phyloP scores from a whole-genome alignment of 2,888 invertebrate species.

The Fabriciana adippe region DNA sequence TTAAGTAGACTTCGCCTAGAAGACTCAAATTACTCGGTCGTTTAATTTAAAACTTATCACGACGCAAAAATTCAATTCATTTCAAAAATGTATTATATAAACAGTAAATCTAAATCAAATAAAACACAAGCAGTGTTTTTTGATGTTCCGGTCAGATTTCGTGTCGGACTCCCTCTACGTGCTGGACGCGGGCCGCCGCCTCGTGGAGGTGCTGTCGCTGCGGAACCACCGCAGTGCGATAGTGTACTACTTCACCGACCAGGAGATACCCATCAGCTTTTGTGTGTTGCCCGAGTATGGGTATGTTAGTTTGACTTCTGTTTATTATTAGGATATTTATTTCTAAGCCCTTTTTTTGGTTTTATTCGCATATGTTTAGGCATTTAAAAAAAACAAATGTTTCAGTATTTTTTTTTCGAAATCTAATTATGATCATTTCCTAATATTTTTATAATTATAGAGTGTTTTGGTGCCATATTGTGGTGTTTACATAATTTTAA shows the following conservation, averaged over 20 bases:
- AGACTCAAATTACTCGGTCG: no score
- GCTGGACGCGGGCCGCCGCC: slow-evolving; percentile 83
- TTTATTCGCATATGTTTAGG: no score
- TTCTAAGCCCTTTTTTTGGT: not conserved
- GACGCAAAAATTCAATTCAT: no score
- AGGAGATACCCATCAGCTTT: slow-evolving; percentile 86
- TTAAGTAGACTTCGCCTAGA: no score
- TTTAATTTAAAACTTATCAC: no score
- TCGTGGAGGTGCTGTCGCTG: slow-evolving; percentile 86
- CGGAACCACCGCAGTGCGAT: slow-evolving; percentile 81
- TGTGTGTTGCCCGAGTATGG: slow-evolving; percentile 85
- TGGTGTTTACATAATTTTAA: no score
- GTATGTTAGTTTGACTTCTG: slow-evolving; percentile 63
- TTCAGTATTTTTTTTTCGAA: no score
- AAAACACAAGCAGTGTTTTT: not conserved
- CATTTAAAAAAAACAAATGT: not conserved
- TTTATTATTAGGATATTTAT: not conserved
- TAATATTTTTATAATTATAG: no score
- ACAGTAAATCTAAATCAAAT: not conserved
- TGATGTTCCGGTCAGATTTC: slow-evolving; percentile 77
- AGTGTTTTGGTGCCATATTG: no score
- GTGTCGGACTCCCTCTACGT: slow-evolving; percentile 88
- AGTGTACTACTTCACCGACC: slow-evolving; percentile 81
- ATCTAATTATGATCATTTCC: no score
- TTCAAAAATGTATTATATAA: no score